These are phyloP conservation scores for Linnaemya tessellans DNA, from an alignment of 2,888 invertebrate genomes.

Conservation along the genomic window DNA sequence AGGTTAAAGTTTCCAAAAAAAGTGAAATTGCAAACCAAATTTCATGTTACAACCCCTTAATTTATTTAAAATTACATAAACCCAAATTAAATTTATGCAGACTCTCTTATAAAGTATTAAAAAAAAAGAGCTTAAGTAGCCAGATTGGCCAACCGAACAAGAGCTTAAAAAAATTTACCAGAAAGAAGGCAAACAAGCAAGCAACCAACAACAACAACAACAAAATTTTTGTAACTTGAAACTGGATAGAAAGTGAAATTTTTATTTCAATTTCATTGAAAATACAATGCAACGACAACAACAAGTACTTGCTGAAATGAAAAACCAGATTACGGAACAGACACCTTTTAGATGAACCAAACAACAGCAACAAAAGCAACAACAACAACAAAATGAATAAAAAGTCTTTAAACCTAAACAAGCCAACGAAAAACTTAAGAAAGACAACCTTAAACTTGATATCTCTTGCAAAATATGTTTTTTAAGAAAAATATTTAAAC, in stretches of 20 bases:
- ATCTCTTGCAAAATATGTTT: conserved; percentile 44
- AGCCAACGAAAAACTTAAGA: conserved; percentile 11
- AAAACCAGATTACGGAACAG: conserved; percentile 68
- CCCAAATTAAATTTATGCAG: conserved; percentile 24
- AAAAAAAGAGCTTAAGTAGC: not conserved
- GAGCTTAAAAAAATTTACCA: conserved; percentile 41
- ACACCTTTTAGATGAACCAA: conserved; percentile 22
- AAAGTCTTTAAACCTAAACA: conserved; percentile 13
- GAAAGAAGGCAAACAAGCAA: conserved; percentile 40
- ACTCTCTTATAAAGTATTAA: conserved; percentile 10
- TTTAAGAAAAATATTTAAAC: not conserved
- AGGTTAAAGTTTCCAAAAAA: not conserved
- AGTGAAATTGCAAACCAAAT: conserved; percentile 56
- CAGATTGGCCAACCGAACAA: not conserved
- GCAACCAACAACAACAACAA: conserved; percentile 5
- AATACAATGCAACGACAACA: conserved; percentile 37
- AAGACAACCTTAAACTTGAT: conserved; percentile 68
- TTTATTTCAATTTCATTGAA: conserved; percentile 69
- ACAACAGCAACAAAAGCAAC: not conserved
- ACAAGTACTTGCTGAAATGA: conserved; percentile 60
- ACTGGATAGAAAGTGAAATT: conserved; percentile 74
- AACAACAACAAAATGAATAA: conserved; percentile 27
- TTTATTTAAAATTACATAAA: conserved; percentile 63
- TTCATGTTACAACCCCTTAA: conserved; percentile 43
- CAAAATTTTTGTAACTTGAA: conserved; percentile 69